Evolutionary conservation across 1,140 invertebrate species (phyloP).

Genomic region (Brachionus paranguensis): DNA sequence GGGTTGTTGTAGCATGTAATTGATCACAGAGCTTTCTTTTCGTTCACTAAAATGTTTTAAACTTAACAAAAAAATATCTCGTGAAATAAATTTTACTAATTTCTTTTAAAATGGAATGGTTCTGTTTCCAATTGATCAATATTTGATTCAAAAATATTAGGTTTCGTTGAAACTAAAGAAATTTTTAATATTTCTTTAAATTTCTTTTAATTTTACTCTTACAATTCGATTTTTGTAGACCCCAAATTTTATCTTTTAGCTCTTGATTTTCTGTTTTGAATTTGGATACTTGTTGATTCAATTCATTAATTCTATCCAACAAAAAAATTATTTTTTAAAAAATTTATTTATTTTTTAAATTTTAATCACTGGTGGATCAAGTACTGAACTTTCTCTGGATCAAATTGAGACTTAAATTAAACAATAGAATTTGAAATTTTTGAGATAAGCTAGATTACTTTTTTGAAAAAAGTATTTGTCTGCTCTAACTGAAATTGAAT

Average conservation of each 20-base stretch:
- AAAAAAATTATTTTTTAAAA: not conserved
- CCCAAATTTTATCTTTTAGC: not conserved
- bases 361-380: not conserved
- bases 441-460: not conserved
- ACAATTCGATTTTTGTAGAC: not conserved
- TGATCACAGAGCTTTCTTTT: not conserved
- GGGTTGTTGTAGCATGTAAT: not conserved
- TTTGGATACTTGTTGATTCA: not conserved
- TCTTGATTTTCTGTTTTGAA: not conserved
- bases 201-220: not conserved
- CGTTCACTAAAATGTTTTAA: not conserved
- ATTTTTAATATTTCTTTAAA: not conserved
- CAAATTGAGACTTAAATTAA: not conserved
- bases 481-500: constrained; percentile 11
- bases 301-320: not conserved
- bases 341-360: not conserved
- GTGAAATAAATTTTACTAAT: not conserved
- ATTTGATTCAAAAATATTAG: not conserved
- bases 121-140: not conserved
- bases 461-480: constrained; percentile 9
- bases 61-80: not conserved
- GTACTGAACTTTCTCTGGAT: not conserved
- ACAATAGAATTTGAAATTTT: not conserved
- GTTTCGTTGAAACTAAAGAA: not conserved
- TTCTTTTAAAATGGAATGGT: not conserved